Evolutionary conservation across 2,888 invertebrate species (phyloP), one percentile per base, ranked within the genome.

Genomic region (Trisateles emortualis): DNA sequence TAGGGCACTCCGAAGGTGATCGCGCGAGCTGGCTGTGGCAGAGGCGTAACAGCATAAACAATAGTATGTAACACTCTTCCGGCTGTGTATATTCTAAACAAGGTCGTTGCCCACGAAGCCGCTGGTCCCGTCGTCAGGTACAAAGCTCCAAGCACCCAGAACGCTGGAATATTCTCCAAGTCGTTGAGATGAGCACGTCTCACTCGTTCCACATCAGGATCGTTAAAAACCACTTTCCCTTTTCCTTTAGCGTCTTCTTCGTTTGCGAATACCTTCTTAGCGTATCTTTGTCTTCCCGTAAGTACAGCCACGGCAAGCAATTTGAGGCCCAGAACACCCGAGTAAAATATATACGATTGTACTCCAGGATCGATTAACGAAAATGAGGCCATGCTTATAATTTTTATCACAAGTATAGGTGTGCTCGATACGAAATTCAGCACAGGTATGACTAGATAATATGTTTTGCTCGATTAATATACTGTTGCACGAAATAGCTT

Each of bases 151-250:
- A 94, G 81, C 6, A 95, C 68, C 76, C 95, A 90, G 77, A 95
- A 96, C 0, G 94, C 89, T 0, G 94, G 91, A 48, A 96, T 95
- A 79, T 95, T 96, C 83, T 96, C 96, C 79, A 96, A 76, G 76
- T 96, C 96, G 74, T 96, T 96, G 64, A 93, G 86, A 76, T 96
- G 95, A 8, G 95, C 95, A 78, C 94, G 83, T 0, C 89, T 79
- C 0, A 84, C 52, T 1, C 89, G 74, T 63, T 90, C 89, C 24
- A 90, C 81, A 0, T 54, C 65, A 0, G 76, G 79, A 47, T 88
- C 85, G 41, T 87, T 87, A 26, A 68, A 76, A 62, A 83, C 86
- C 52, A 50, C 43, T 8, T 19, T 44, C 8, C 33, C 19, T 10
- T 19, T 13, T 2, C 2, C 1, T 13, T 39, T 39, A 11, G 50